These are phyloP conservation scores for Gymnoscelis rufifasciata DNA, from an alignment of 2,888 invertebrate genomes.

Conservation along the genomic window DNA sequence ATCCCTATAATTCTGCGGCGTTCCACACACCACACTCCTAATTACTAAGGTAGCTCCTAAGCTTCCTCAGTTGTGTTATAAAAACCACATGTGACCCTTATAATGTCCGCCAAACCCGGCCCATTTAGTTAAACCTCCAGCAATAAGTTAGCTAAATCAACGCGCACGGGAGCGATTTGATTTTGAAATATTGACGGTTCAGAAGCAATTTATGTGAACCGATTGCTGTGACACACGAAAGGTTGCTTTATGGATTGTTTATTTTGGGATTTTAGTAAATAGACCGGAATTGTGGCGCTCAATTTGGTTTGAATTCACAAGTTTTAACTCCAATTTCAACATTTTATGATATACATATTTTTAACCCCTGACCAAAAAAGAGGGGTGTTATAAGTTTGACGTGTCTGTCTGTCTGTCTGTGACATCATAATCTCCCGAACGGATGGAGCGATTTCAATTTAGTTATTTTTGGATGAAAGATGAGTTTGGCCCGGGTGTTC, in stretches of 20 bases:
- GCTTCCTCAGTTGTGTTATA: slow-evolving; percentile 14
- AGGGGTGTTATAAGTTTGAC: no score
- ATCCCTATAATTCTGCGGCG: no score
- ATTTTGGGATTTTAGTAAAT: neutral
- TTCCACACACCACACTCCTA: no score
- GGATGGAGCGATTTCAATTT: no score
- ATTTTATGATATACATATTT: no score
- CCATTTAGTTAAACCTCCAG: slow-evolving; percentile 24
- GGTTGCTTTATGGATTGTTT: slow-evolving; percentile 1
- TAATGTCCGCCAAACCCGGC: slow-evolving; percentile 16
- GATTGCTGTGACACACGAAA: slow-evolving; percentile 25
- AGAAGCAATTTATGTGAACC: slow-evolving; percentile 36
- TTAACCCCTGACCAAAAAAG: no score
- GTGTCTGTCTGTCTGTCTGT: no score
- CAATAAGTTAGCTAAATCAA: slow-evolving; percentile 52
- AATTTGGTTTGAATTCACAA: neutral
- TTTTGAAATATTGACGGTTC: slow-evolving; percentile 56
- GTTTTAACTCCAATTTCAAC: no score
- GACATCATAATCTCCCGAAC: no score
- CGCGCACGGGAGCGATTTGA: slow-evolving; percentile 49
- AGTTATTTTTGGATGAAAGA: no score
- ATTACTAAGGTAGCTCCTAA: neutral
- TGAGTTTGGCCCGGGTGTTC: no score
- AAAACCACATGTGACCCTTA: slow-evolving; percentile 21
- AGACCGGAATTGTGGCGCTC: neutral